A percentile compares a stretch with the other conserved stretches of the same genome.
Conservation (phyloP, 2,113 vertebrate genomes). For the Ochotona princeps region DNA sequence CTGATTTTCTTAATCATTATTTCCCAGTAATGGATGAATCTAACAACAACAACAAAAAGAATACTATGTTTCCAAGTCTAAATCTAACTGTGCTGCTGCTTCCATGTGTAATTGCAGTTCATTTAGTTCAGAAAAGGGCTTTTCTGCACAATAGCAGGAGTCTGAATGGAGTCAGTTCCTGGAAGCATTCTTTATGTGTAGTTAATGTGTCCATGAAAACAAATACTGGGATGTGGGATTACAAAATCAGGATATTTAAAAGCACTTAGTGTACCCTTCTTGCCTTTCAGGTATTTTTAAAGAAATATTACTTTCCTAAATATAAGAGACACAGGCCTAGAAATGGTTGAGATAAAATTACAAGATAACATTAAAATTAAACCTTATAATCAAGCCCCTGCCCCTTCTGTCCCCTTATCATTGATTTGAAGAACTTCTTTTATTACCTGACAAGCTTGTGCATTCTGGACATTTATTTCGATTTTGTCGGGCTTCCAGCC, state of each 20-base stretch:
- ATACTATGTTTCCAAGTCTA: background rate
- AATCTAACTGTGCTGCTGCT: background rate
- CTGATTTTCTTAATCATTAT: conserved; percentile 40
- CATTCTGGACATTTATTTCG: conserved; percentile 83
- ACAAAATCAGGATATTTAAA: conserved; percentile 31
- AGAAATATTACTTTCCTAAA: conserved; percentile 55
- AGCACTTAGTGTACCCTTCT: background rate
- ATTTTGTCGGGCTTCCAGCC: conserved; percentile 85
- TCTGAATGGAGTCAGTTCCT: conserved; percentile 16
- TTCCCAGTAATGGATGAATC: background rate
- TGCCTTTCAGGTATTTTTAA: conserved; percentile 44
- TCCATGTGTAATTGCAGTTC: conserved; percentile 34
- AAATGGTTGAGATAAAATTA: conserved; percentile 52
- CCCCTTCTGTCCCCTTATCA: conserved; percentile 75
- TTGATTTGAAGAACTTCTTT: conserved; percentile 83
- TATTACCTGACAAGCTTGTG: conserved; percentile 84
- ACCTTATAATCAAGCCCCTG: conserved; percentile 61
- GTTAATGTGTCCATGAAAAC: conserved; percentile 48
- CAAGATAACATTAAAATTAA: background rate
- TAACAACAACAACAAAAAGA: background rate
- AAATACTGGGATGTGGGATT: background rate
- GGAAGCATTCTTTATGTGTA: conserved; percentile 1
- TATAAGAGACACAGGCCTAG: background rate
- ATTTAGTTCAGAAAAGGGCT: conserved; percentile 35
- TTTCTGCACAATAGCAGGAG: conserved; percentile 8